These are phyloP conservation scores for Coilia nasus DNA, from an alignment of 2,797 vertebrate genomes.

Conservation along the genomic window DNA sequence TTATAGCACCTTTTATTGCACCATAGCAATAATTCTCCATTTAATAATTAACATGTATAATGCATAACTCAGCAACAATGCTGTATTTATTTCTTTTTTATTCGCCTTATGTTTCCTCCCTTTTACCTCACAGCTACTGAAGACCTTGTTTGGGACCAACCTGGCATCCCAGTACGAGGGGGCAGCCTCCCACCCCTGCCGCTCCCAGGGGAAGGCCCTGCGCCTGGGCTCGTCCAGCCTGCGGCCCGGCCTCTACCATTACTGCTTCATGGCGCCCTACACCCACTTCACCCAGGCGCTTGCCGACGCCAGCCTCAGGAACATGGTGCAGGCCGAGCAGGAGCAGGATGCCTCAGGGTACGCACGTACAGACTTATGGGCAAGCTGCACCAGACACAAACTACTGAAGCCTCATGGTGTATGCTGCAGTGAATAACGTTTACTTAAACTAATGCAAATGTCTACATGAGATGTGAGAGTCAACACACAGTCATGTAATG, in stretches of 20 bases:
- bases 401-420: no score
- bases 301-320: slow-evolving; percentile 94
- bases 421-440: no score
- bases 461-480: no score
- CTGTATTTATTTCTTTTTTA: background rate
- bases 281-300: slow-evolving; percentile 99
- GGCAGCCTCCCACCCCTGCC: slow-evolving; percentile 84
- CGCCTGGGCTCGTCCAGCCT: slow-evolving; percentile 91
- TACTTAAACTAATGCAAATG: no score
- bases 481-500: background rate
- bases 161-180: slow-evolving; percentile 94
- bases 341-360: slow-evolving; percentile 94
- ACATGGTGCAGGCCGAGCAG: slow-evolving; percentile 95
- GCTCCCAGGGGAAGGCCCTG: slow-evolving; percentile 90
- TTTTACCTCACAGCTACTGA: slow-evolving; percentile 79
- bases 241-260: slow-evolving; percentile 94
- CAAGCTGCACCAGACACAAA: no score
- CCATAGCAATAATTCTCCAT: no score
- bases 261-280: slow-evolving; percentile 99
- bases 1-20: background rate
- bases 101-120: background rate
- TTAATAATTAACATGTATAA: no score
- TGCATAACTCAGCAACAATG: background rate
- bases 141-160: slow-evolving; percentile 97
- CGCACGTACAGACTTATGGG: background rate